phyloP scores from a whole-genome alignment of 2,113 vertebrate species.

The Lycaon pictus region DNA sequence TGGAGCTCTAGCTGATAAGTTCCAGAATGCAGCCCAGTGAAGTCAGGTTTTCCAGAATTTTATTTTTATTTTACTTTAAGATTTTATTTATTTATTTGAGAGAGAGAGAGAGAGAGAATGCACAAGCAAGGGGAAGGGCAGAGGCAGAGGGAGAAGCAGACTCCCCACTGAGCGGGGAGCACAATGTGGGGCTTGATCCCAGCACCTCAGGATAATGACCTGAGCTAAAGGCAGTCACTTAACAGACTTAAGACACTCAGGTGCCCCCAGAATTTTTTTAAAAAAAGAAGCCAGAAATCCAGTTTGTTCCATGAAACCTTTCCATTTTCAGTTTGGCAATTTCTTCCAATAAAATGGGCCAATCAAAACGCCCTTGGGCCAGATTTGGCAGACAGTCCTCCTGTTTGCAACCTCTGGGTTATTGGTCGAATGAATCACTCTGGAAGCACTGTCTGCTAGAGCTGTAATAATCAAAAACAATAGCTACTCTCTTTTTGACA shows the following conservation, averaged over 20 bases:
- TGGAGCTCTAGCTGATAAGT: no score
- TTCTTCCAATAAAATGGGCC: not conserved
- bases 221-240: no score
- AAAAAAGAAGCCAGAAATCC: not conserved
- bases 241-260: no score
- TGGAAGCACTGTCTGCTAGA: accelerated
- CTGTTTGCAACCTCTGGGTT: not conserved
- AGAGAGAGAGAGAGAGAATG: no score
- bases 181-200: no score
- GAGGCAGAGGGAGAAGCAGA: no score
- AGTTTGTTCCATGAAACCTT: not conserved
- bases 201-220: no score
- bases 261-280: not conserved
- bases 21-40: not conserved
- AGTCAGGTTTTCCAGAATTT: not conserved
- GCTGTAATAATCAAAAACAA: not conserved
- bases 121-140: no score
- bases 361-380: not conserved
- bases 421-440: not conserved
- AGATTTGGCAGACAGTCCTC: not conserved
- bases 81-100: no score
- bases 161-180: no score
- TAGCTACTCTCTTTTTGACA: not conserved
- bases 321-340: not conserved
- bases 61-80: not conserved